These are phyloP conservation scores for Loriculus beryllinus DNA, from an alignment of 2,797 vertebrate species.

Conservation along the genomic window DNA sequence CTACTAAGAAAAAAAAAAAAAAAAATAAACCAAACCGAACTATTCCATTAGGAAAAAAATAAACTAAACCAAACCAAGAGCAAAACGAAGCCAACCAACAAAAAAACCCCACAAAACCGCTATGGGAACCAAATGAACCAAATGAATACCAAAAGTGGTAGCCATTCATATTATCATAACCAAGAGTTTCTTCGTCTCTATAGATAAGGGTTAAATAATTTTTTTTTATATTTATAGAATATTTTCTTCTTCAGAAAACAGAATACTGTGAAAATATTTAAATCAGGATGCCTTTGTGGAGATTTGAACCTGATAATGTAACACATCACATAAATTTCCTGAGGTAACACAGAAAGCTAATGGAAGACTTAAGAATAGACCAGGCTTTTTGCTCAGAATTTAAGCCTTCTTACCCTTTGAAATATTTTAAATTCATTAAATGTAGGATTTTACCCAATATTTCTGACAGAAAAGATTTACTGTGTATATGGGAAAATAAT, in stretches of 20 bases:
- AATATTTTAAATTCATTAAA: background rate
- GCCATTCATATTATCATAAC: background rate
- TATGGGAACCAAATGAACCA: background rate
- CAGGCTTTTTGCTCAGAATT: background rate
- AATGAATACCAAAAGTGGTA: background rate
- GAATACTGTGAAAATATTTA: background rate
- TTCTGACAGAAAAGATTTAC: background rate
- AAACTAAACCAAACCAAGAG: background rate
- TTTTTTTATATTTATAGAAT: background rate
- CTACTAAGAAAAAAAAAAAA: background rate
- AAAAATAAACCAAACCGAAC: background rate
- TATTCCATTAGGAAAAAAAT: background rate
- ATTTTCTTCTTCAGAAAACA: background rate
- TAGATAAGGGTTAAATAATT: background rate
- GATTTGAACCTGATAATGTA: background rate
- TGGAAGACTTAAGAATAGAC: background rate
- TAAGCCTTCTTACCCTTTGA: background rate
- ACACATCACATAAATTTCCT: background rate
- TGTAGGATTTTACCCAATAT: background rate
- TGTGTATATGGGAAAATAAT: background rate
- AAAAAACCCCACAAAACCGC: accelerated
- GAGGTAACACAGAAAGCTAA: background rate
- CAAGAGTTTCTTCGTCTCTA: background rate
- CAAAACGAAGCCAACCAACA: background rate
- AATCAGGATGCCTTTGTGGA: background rate